These are phyloP conservation scores for Acromyrmex heyeri DNA, from an alignment of 1,140 invertebrate genomes.

Conservation along the genomic window DNA sequence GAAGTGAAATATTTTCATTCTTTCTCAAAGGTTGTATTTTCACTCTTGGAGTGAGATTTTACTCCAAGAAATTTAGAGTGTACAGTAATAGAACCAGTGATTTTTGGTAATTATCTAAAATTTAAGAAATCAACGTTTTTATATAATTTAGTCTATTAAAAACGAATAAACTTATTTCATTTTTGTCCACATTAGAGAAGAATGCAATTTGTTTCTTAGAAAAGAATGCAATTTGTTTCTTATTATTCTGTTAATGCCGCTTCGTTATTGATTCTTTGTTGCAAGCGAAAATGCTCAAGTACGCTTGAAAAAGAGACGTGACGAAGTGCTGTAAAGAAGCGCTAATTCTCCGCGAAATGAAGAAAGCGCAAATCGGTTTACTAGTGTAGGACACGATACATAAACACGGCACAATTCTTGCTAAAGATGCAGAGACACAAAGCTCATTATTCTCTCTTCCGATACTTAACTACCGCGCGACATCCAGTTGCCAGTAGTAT, in stretches of 20 bases:
- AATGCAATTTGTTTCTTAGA: slow-evolving; percentile 2
- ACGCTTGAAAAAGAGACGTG: not conserved
- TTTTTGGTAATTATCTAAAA: not conserved
- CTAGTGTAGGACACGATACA: not conserved
- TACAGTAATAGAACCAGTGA: too few relatives aligned
- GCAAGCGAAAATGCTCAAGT: not conserved
- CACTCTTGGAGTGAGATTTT: too few relatives aligned
- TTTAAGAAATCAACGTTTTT: not conserved
- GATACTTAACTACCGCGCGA: not conserved
- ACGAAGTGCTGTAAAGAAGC: not conserved
- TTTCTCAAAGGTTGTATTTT: too few relatives aligned
- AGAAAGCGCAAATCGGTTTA: slow-evolving; percentile 23
- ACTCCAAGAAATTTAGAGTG: too few relatives aligned
- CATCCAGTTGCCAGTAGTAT: not conserved
- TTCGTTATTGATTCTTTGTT: slow-evolving; percentile 10
- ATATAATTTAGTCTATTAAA: not conserved
- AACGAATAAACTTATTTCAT: not conserved
- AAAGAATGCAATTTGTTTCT: slow-evolving; percentile 1
- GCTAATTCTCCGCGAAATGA: not conserved
- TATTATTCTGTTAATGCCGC: not conserved
- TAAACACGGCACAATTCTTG: not conserved
- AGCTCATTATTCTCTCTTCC: not conserved
- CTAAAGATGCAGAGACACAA: not conserved
- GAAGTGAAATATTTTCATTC: too few relatives aligned
- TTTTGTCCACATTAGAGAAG: not conserved